Evolutionary conservation across 2,113 vertebrate species (phyloP), one percentile per base, ranked within the genome.

Genomic region (Pristiophorus japonicus): DNA sequence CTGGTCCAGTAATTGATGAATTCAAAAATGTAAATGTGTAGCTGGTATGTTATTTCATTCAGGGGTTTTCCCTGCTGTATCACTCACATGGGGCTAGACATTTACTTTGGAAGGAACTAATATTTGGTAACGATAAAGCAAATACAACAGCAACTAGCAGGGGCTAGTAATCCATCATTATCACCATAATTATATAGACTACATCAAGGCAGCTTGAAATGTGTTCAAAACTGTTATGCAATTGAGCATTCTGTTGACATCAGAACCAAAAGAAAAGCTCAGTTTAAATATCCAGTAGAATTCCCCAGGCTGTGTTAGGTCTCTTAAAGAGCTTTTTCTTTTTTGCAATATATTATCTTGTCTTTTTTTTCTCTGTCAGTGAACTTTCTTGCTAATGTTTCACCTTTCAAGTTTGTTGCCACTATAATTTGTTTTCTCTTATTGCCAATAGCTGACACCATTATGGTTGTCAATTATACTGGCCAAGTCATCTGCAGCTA

Each of bases 1-100:
- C 93, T 94, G 93, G 93, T 73, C 65, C 93, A 51, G 66, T 70
- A 70, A 2, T 94, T 67, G 38, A 63, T 94, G 65, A 94, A 73
- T 94, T 70, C 22, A 51, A 51, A 45, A 70, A 47, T 27, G 66
- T 47, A 51, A 65, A 70, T 67, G 65, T 94, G 66, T 34, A 73
- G 42, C 93, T 24, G 7, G 42, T 38, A 70, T 67, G 38, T 34
- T 94, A 94, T 94, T 94, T 94, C 45, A 45, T 27, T 67, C 42
- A 51, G 5, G 66, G 42, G 66, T 67, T 94, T 94, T 73, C 66
- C 27, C 66, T 4, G 24, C 93, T 7, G 14, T 45, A 24, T 45
- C 18, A 42, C 30, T 34, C 85, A 51, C 42, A 18, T 59, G 55
- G 30, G 63, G 10, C 38, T 66, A 47, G 92, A 45, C 3, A 94